Base-by-base conservation (phyloP, 2,888 invertebrate genomes). In the Sinohyriopsis cumingii region DNA sequence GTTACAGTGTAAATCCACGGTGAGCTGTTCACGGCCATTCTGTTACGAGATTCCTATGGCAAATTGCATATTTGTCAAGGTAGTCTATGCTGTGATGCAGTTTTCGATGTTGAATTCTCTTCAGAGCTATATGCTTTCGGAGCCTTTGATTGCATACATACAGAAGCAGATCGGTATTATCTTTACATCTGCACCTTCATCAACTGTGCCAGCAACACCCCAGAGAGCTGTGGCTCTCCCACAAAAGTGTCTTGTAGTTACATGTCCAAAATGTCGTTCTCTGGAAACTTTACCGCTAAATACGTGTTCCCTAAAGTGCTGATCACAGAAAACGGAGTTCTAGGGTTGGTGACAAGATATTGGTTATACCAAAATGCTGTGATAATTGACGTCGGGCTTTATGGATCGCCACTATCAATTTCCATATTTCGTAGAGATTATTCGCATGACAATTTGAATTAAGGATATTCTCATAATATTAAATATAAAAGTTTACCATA, bases 301-400 rank as follows among this genome's bases (percentile, higher is more conserved):
- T 65, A 69, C 55, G 72, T 72, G 18, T 71, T 61, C 57, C 76
- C 76, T 24, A 72, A 76, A 69, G 76, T 73, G n/a, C 59, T 76
- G 5, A 65, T 72, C 20, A 65, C 68, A 22, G 59, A 67, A n/a
- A 65, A 63, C 57, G 63, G 61, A 4, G 22, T 24, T 22, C 63
- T 64, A n/a, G 72, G 67, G 19, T 56, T 76, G 1, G 68, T 73
- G 12, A 71, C 67, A 28, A 59, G 67, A 7, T 68, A 61, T 24
- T 76, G 73, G 76, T 57, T 57, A 0, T 76, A 72, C 45, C 70
- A 71, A 57, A 71, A 65, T 22, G 67, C 76, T 1, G 63, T 76
- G 4, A 73, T 76, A 19, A 76, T 73, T 18, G 76, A 76, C 28
- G 71, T 57, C 12, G 76, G 76, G 1, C 56, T 73, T 15, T 67